Conservation (phyloP, 1,140 invertebrate species). For the Ips nitidus region DNA sequence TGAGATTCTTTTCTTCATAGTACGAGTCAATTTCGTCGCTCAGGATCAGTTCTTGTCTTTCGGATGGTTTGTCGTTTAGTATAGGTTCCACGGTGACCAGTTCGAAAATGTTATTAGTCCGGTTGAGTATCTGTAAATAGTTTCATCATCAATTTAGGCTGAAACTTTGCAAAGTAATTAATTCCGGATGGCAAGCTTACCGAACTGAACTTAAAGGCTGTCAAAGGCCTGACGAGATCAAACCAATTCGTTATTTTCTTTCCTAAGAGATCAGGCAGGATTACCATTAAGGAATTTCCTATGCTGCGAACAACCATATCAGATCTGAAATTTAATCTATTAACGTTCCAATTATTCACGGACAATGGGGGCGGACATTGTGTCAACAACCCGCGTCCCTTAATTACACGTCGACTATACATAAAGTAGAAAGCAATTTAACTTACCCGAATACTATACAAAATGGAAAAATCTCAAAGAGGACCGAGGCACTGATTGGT, state of each 20-base stretch:
- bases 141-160: background rate
- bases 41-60: constrained; percentile 58
- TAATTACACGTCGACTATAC: no score
- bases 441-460: constrained; percentile 89
- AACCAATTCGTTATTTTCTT: constrained; percentile 91
- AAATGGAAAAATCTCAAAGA: constrained; percentile 98
- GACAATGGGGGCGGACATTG: background rate
- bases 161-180: background rate
- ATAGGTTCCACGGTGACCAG: constrained; percentile 84
- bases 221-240: constrained; percentile 84
- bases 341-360: constrained; percentile 15
- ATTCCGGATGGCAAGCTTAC: constrained; percentile 60
- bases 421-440: no score
- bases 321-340: constrained; percentile 60
- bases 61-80: constrained; percentile 66
- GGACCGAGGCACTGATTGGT: constrained; percentile 81
- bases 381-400: no score
- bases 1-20: constrained; percentile 68
- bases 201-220: constrained; percentile 91
- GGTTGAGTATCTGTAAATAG: constrained; percentile 78
- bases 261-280: constrained; percentile 81
- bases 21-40: constrained; percentile 63
- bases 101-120: constrained; percentile 96
- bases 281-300: constrained; percentile 89
- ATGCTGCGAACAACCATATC: constrained; percentile 88